phyloP scores from a whole-genome alignment of 2,797 vertebrate species.

The Tenualosa thibaudeaui region DNA sequence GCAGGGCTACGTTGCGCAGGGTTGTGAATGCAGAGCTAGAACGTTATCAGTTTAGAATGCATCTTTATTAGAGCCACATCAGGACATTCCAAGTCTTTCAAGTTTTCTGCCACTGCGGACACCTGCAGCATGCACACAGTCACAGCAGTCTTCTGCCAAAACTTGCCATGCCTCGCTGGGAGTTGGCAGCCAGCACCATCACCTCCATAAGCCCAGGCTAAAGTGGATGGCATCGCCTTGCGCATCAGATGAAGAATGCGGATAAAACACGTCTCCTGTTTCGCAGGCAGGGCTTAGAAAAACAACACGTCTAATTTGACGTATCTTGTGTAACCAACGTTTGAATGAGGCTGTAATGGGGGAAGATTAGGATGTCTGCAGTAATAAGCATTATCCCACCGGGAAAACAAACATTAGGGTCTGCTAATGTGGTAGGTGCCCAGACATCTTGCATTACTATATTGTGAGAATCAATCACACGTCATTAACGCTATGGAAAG shows the following conservation, averaged over 20 bases:
- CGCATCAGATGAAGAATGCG: conserved; percentile 60
- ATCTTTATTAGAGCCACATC: background rate
- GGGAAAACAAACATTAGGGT: background rate
- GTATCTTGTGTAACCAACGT: conserved; percentile 33
- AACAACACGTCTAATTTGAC: conserved; percentile 46
- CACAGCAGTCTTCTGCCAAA: conserved; percentile 34
- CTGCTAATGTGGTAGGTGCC: background rate
- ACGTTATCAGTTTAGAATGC: too few species aligned
- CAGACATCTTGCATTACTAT: background rate
- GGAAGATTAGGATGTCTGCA: conserved; percentile 30
- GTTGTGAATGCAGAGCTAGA: too few species aligned
- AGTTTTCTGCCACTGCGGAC: background rate
- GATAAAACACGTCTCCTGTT: conserved; percentile 58
- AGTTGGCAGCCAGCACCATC: conserved; percentile 43
- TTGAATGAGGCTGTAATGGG: conserved; percentile 45
- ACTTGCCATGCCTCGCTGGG: conserved; percentile 54
- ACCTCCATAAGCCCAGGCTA: conserved; percentile 2
- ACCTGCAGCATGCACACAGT: background rate
- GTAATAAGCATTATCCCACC: background rate
- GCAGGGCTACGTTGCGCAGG: too few species aligned
- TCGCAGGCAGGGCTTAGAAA: conserved; percentile 52
- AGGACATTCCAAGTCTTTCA: background rate
- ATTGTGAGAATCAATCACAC: background rate
- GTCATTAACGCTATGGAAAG: background rate
- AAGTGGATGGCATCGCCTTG: conserved; percentile 51